Percentiles rank a stretch among this genome's conserved stretches.
Evolutionary conservation across 2,888 invertebrate genomes (phyloP).

Genomic region (Agrotis puta): DNA sequence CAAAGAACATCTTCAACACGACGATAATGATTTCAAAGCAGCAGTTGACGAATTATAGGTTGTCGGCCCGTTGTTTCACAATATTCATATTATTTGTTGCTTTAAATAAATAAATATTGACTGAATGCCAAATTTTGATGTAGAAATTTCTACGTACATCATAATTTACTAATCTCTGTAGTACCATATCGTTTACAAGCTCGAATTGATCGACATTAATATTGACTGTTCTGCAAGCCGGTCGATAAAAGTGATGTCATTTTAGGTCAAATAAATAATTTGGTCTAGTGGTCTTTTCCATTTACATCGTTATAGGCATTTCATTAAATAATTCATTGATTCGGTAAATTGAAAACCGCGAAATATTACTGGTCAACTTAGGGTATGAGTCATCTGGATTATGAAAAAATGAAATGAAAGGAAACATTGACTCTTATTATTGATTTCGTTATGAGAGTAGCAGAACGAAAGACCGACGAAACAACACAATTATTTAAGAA

Average conservation of each 20-base stretch:
- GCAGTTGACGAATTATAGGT: conserved; percentile 39
- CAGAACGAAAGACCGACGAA: too few relatives aligned
- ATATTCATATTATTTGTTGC: conserved; percentile 22
- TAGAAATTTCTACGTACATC: conserved; percentile 17
- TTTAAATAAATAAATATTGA: conserved; percentile 53
- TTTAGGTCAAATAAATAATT: conserved; percentile 25
- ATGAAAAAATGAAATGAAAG: too few relatives aligned
- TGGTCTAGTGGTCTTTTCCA: not conserved
- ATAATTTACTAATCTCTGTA: conserved; percentile 8
- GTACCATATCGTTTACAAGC: not conserved
- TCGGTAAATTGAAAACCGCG: conserved; percentile 3
- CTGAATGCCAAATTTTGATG: conserved; percentile 59
- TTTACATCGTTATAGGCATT: not conserved
- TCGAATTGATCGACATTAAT: not conserved
- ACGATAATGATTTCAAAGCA: conserved; percentile 41
- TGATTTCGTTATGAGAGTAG: not conserved
- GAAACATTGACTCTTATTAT: too few relatives aligned
- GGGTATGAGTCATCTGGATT: not conserved
- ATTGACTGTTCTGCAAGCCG: not conserved
- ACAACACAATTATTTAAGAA: not conserved
- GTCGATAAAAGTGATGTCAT: conserved; percentile 3
- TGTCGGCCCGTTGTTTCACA: conserved; percentile 46
- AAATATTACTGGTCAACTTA: not conserved
- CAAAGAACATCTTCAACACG: not conserved
- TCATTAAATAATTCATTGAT: conserved; percentile 7